Percentiles rank a stretch among this genome's conserved stretches.
These are phyloP conservation scores for Sebastes dallii DNA, from an alignment of 2,797 vertebrate genomes.

Conservation along the genomic window DNA sequence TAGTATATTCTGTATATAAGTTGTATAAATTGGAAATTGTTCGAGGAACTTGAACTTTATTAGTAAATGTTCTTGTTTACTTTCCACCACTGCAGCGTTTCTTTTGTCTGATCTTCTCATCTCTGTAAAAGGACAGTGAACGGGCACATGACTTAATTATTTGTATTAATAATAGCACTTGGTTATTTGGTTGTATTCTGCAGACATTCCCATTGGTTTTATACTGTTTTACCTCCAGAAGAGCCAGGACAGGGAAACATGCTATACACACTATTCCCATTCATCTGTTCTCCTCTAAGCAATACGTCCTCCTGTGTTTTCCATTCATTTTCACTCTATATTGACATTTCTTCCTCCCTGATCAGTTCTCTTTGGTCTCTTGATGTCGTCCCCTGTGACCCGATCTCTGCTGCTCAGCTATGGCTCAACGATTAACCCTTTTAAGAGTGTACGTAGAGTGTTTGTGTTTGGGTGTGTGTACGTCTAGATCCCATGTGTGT, in stretches of 20 bases:
- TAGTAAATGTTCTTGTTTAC: no score
- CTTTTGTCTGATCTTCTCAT: background rate
- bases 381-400: conserved; percentile 37
- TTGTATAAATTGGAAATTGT: no score
- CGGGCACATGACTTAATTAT: background rate
- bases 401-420: conserved; percentile 19
- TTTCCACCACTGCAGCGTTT: no score
- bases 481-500: conserved; percentile 42
- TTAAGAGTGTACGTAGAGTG: conserved; percentile 16
- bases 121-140: background rate
- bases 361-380: conserved; percentile 25
- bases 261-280: background rate
- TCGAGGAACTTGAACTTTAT: no score
- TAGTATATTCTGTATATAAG: no score
- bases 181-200: background rate
- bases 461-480: conserved; percentile 24
- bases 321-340: background rate
- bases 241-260: background rate
- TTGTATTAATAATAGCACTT: background rate
- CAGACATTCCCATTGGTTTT: background rate
- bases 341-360: conserved; percentile 17
- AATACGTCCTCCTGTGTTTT: background rate
- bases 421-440: conserved; percentile 52
- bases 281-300: background rate
- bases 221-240: background rate